Base-by-base conservation (phyloP, 2,113 vertebrate species). In the Camelus dromedarius region DNA sequence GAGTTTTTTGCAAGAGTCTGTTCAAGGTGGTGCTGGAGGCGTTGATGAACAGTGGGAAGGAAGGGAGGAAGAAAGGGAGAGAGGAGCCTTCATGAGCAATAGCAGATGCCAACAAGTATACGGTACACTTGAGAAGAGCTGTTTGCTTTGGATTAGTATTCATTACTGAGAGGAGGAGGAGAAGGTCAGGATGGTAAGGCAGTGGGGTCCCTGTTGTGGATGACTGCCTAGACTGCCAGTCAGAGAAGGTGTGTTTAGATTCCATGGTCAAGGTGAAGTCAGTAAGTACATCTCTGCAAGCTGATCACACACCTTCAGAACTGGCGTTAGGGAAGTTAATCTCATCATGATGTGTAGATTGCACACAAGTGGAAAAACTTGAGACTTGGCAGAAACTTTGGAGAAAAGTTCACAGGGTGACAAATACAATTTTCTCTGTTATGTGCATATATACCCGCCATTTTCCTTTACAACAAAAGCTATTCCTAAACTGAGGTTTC, bases 391-490 rank as follows among this genome's bases (percentile, higher is more conserved):
- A 88, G 70, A 67, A n/a, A 62, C 8, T 50, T 42, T 15, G 10
- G 14, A 38, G 42, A 6, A 42, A 79, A 50, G 9, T 26, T 82
- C 73, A 66, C 60, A 8, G 56, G 24, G 5, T 86, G 10, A 85
- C 72, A 89, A 50, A 56, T 54, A 62, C 9, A 48, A 16, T 50
- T 83, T 82, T 92, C 15, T 91, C 73, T 81, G 35, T 76, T 35
- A 30, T 16, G 2, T 75, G 24, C 28, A 22, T 77, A 15, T 9
- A 56, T 2, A 76, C 8, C 2, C 32, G n/a, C 6, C 8, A 2
- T 19, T 69, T 64, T 54, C 82, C 38, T 93, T 95, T 35, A 90
- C 10, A 46, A 18, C 14, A 67, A 93, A 95, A 89, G 75, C n/a
- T 48, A 12, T 67, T 76, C 19, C 30, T 38, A 81, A 80, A 48